phyloP scores from a whole-genome alignment of 1,140 invertebrate genomes.

The Maniola jurtina region DNA sequence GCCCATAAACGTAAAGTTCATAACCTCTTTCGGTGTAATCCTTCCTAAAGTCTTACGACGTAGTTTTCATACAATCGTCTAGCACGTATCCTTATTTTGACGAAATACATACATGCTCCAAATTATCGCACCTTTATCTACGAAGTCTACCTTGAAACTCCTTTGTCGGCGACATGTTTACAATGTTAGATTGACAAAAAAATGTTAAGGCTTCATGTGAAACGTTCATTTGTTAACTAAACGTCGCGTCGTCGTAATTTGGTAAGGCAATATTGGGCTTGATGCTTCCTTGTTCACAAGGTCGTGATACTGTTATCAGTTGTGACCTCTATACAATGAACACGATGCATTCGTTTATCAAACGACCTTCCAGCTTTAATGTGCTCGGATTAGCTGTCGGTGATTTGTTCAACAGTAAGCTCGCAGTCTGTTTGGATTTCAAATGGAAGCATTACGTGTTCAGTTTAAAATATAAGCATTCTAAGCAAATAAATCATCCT shows the following conservation, averaged over 20 bases:
- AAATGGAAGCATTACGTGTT: background rate
- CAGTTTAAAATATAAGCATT: background rate
- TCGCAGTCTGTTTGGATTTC: background rate
- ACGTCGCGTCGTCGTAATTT: constrained; percentile 41
- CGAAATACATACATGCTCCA: constrained; percentile 47
- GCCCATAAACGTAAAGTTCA: constrained; percentile 21
- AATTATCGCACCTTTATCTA: constrained; percentile 66
- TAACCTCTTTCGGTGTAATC: constrained; percentile 25
- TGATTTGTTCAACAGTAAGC: constrained; percentile 26
- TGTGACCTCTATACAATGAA: constrained; percentile 52
- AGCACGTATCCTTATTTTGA: constrained; percentile 41
- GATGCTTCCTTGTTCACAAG: constrained; percentile 60
- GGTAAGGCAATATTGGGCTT: constrained; percentile 43
- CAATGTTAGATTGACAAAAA: constrained; percentile 50
- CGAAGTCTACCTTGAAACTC: constrained; percentile 70
- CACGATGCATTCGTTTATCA: constrained; percentile 62
- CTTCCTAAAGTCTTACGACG: constrained; percentile 22
- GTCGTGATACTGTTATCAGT: constrained; percentile 60
- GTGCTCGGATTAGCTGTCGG: constrained; percentile 36
- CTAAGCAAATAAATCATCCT: background rate
- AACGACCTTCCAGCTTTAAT: constrained; percentile 52
- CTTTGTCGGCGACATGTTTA: constrained; percentile 62
- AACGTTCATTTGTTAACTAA: constrained; percentile 17
- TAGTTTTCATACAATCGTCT: constrained; percentile 24
- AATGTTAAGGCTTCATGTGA: constrained; percentile 34